Base-by-base conservation (phyloP, 2,888 invertebrate species). In the Parelbella ahira region DNA sequence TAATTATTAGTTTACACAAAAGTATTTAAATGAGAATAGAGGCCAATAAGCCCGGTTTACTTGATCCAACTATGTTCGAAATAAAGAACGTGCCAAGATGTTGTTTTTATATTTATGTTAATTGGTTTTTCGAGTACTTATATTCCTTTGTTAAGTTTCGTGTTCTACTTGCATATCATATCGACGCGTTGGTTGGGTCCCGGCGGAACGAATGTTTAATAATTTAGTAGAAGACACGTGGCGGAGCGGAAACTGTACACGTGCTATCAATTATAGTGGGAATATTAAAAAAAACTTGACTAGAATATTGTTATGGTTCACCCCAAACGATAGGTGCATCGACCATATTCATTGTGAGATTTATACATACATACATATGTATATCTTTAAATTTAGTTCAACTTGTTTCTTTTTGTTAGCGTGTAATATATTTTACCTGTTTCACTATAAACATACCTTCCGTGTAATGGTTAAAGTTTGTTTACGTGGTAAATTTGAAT, bases 211-310 rank as follows among this genome's bases (percentile, higher is more conserved):
- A 79, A 79, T 76, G 72, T 77, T 76, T 73, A 74, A 79, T 81
- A 77, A 67, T 64, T 67, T 61, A 69, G 59, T 71, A 72, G 64
- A 56, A 60, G 74, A 66, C 86, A 86, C 86, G 86, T 84, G 86
- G 68, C 86, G 57, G 50, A 67, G 49, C 78, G 84, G 84, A 86
- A 76, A 68, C 65, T 44, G 57, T 72, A 68, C 86, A 86, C 86
- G 86, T 87, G 86, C 70, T 80, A 68, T 71, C 84, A 84, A 87
- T 87, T 87, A 86, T 67, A 79, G 62, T 59, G 62, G 68, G 61
- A 71, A 67, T 37, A 63, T 58, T 63, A 52, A 61, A 58, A 71
- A 36, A 34, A 75, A 72, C 72, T 53, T 57, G 56, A 58, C 65
- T 63, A 60, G 66, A 68, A 68, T 61, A 63, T 67, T 65, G 60